Conservation (phyloP, 1,140 invertebrate genomes). For the Drosophila burlai region DNA sequence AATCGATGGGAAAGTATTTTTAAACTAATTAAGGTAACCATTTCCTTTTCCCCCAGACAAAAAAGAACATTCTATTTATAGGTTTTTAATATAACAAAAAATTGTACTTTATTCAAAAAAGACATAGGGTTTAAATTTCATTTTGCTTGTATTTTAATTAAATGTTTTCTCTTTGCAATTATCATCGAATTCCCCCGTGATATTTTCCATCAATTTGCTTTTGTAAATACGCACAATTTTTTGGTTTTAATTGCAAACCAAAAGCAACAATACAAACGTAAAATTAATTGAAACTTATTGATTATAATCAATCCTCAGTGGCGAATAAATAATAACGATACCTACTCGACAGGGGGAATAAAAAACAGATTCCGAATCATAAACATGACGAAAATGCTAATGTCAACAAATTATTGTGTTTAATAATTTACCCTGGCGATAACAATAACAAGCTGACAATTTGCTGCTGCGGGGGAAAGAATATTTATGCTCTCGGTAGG, state of each 20-base stretch:
- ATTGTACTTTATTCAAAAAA: background rate
- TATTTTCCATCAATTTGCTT: constrained; percentile 8
- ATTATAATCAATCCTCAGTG: constrained; percentile 35
- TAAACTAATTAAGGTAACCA: constrained; percentile 9
- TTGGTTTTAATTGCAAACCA: constrained; percentile 10
- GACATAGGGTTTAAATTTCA: background rate
- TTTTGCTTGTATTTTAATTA: background rate
- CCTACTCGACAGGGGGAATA: constrained; percentile 9
- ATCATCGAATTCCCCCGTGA: background rate
- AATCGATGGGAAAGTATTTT: constrained; percentile 8
- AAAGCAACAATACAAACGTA: constrained; percentile 18
- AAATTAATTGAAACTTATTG: constrained; percentile 44
- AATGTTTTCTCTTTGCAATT: constrained; percentile 11
- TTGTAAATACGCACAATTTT: constrained; percentile 13
- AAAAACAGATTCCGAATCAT: constrained; percentile 23
- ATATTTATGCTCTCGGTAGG: constrained; percentile 61
- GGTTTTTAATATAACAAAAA: background rate
- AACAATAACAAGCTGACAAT: constrained; percentile 58
- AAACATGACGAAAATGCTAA: constrained; percentile 48
- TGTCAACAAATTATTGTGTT: constrained; percentile 55
- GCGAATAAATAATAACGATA: constrained; percentile 26
- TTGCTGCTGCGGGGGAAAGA: constrained; percentile 36
- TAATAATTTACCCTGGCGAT: constrained; percentile 52
- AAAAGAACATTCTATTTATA: background rate
- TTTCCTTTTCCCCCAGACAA: background rate